phyloP scores from a whole-genome alignment of 1,140 invertebrate species.

The Chironomus tepperi region DNA sequence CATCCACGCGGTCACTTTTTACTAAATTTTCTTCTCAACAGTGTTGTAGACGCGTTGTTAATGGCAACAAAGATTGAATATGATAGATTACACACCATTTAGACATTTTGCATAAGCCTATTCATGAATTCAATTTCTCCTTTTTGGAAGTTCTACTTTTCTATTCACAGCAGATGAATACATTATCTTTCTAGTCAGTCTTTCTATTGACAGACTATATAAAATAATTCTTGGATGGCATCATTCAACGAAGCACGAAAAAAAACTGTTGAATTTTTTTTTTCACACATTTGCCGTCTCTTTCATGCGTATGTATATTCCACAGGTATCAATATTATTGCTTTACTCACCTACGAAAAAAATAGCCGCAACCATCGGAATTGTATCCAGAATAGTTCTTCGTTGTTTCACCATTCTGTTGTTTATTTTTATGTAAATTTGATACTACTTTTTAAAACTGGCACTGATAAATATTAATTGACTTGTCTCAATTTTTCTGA shows the following conservation, averaged over 20 bases:
- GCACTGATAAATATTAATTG: background rate
- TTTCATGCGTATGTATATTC: background rate
- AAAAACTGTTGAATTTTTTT: conserved; percentile 10
- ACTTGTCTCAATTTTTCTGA: too few species aligned
- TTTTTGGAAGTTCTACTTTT: too few species aligned
- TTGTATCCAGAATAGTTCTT: background rate
- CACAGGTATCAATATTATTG: background rate
- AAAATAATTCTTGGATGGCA: background rate
- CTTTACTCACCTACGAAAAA: conserved; percentile 18
- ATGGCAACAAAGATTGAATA: too few species aligned
- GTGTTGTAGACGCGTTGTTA: too few species aligned
- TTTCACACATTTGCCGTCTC: background rate
- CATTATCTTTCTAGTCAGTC: too few species aligned
- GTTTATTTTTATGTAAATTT: background rate
- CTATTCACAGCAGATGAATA: too few species aligned
- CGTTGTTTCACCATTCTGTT: background rate
- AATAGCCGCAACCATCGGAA: background rate
- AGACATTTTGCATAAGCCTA: too few species aligned
- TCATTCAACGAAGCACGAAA: background rate
- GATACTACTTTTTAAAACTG: background rate
- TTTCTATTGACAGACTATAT: too few species aligned
- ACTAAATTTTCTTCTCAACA: too few species aligned
- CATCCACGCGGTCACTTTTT: too few species aligned
- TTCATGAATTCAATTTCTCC: too few species aligned
- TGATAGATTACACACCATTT: too few species aligned